Percentiles rank a stretch among this genome's conserved stretches.
Evolutionary conservation across 2,797 vertebrate species (phyloP).

Genomic region (Platalea minor): DNA sequence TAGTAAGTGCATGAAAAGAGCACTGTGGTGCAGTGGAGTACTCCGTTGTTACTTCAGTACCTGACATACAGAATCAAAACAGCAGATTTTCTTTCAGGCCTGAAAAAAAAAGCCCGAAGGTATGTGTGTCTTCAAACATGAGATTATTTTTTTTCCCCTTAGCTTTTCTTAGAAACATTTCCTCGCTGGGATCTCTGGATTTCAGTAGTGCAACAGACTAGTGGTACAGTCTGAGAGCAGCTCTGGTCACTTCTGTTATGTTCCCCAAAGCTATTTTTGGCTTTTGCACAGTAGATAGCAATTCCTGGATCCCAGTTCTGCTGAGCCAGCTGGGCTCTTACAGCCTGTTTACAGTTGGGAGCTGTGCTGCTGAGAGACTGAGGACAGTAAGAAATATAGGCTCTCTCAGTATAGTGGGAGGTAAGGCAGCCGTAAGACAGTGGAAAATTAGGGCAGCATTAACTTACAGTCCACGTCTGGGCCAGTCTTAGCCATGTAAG

Average conservation of each 20-base stretch:
- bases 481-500: slow-evolving; percentile 29
- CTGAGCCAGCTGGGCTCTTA: slow-evolving; percentile 52
- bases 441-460: slow-evolving; percentile 39
- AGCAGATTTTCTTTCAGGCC: neutral
- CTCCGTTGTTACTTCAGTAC: neutral
- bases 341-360: slow-evolving; percentile 28
- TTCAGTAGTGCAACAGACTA: neutral
- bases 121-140: neutral
- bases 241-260: neutral
- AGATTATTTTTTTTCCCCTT: neutral
- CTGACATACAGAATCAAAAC: neutral
- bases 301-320: slow-evolving; percentile 32
- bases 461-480: neutral
- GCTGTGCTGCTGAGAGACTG: slow-evolving; percentile 29
- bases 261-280: slow-evolving; percentile 15
- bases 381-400: slow-evolving; percentile 38
- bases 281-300: slow-evolving; percentile 23
- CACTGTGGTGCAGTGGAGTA: neutral
- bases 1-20: neutral
- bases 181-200: neutral
- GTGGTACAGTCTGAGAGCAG: neutral
- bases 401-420: neutral
- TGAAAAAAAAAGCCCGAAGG: neutral
- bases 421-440: neutral
- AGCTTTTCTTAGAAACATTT: neutral